Conservation (phyloP, 2,797 vertebrate species). For the Enoplosus armatus region DNA sequence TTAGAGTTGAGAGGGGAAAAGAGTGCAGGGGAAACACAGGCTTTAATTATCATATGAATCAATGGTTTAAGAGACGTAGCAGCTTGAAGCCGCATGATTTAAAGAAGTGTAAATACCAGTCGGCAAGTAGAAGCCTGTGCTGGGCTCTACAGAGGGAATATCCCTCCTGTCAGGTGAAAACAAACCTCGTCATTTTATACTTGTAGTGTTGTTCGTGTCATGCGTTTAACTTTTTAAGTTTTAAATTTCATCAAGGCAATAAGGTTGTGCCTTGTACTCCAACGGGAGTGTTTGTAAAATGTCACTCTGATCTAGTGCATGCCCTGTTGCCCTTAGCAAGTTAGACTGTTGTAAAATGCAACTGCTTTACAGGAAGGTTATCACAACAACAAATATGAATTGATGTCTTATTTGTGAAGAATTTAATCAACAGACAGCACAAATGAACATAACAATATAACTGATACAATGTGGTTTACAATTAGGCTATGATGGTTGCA, state of each 20-base stretch:
- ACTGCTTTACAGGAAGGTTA: neutral
- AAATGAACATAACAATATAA: neutral
- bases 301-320: neutral
- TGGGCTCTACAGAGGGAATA: conserved; percentile 3
- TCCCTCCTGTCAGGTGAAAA: conserved; percentile 2
- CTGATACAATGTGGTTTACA: neutral
- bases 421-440: neutral
- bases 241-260: neutral
- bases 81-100: neutral
- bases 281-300: neutral
- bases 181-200: conserved; percentile 1
- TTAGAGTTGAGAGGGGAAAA: conserved; percentile 28
- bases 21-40: conserved; percentile 32
- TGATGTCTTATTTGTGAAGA: neutral
- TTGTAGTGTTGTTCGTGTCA: no score
- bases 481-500: neutral
- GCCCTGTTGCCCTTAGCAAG: neutral
- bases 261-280: neutral
- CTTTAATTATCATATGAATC: conserved; percentile 13
- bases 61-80: conserved; percentile 11
- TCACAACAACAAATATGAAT: neutral
- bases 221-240: neutral
- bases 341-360: neutral
- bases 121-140: conserved; percentile 24
- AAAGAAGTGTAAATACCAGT: conserved; percentile 33